Base-by-base conservation (phyloP, 2,888 invertebrate species). In the Drosophila paucipuncta region DNA sequence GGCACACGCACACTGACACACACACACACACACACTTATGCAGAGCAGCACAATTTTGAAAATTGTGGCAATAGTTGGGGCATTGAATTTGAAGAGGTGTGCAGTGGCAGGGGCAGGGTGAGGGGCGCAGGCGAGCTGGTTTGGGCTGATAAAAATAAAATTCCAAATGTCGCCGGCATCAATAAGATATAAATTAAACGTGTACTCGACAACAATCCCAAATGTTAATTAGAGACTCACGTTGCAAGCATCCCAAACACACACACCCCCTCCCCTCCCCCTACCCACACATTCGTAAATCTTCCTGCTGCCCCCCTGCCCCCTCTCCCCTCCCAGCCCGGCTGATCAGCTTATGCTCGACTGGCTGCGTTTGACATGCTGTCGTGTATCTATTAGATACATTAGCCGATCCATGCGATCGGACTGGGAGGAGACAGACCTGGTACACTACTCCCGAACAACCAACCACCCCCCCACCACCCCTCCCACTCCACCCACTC, bases 181-280 rank as follows among this genome's bases (percentile, higher is more conserved):
- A 88, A 88, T 90, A 90, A 77, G 89, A 76, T 91, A 89, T 89
- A 89, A 89, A 91, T 91, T 89, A 91, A 91, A 89, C 69, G 73
- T 84, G 90, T 88, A 90, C 81, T 88, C 84, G 79, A 88, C 33
- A 22, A 5, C 85, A 88, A 91, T 87, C 73, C 82, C 76, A 75
- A 85, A 83, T 89, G 90, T 90, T 90, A 90, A 90, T 90, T 91
- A 83, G 89, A 89, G 76, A 83, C 79, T 85, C 91, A 90, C 91
- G 90, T 67, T 70, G 47, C 54, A 60, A 39, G 35, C 47, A 55
- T 28, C 57, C 25, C n/a, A 16, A 49, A 9, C 16, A 18, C 49
- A 13, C 6, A 31, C 22, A 22, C 31, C 18, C 35, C 13, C n/a
- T 25, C n/a, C 28, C 50, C 43, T 22, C 2, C 2, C 0, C n/a